Base-by-base conservation (phyloP, 2,888 invertebrate genomes). In the Synanthedon tipuliformis region DNA sequence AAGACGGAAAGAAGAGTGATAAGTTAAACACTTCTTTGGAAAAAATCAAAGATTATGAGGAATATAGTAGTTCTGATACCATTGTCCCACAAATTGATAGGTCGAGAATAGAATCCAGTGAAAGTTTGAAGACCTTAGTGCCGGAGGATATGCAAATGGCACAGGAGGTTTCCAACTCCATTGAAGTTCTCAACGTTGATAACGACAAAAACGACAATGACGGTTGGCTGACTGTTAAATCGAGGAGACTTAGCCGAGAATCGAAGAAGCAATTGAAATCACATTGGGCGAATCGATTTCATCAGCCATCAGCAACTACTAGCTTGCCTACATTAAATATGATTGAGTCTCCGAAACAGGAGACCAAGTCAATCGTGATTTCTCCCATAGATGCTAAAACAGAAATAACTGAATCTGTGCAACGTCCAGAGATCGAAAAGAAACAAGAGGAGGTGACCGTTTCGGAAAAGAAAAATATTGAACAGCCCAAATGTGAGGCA, bases 201-300 rank as follows among this genome's bases (percentile, higher is more conserved):
- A 69, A 68, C 52, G 68, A 63, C 56, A 81, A 78, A 55, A 78
- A 65, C 51, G 81, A 87, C 56, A 79, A 89, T 48, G 94, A 94
- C 61, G 97, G 97, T 0, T 97, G 97, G 97, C 90, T 96, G 58
- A 97, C 95, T 0, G 97, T 97, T 0, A 93, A 95, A 65, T 92
- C 93, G 50, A 89, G 93, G 45, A 88, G 94, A 27, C 76, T 90
- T 49, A 89, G 88, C 61, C 81, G 86, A 12, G 87, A 88, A 64
- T 89, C 89, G 12, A 79, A 86, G 65, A 88, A 87, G 59, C 88
- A 92, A 51, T 90, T 90, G 1, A 92, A 92, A 69, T 90, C 91
- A 13, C 90, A 92, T 59, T 93, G 93, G 93, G 71, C 92, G 0
- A 93, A 92, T 57, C 89, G 95, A 56, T 95, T 94, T 67, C 90